A percentile compares a stretch with the other conserved stretches of the same genome.
Evolutionary conservation across 2,797 vertebrate species (phyloP).

Genomic region (Coccyzus lansbergi): DNA sequence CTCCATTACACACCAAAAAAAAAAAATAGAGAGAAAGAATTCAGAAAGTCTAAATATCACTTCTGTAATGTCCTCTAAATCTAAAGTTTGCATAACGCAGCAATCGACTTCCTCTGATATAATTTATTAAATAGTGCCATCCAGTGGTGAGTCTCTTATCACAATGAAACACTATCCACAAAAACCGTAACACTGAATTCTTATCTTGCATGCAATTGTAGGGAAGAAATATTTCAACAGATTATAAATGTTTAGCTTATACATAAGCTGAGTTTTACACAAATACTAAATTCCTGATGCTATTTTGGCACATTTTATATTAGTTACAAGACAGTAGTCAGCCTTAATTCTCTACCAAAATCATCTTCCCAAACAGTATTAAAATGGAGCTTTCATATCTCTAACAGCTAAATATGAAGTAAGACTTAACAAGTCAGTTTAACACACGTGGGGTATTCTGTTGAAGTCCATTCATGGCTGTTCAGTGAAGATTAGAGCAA

Average conservation of each 20-base stretch:
- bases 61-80: neutral
- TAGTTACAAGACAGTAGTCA: neutral
- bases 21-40: neutral
- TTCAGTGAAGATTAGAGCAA: neutral
- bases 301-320: neutral
- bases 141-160: constrained; percentile 53
- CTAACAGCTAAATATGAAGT: neutral
- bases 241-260: neutral
- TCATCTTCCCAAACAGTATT: neutral
- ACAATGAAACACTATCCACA: neutral
- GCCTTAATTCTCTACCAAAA: neutral
- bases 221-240: neutral
- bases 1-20: neutral
- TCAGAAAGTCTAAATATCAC: neutral
- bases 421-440: neutral
- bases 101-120: neutral
- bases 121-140: constrained; percentile 70
- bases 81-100: neutral
- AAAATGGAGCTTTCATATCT: neutral
- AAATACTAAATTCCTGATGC: neutral
- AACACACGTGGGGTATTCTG: accelerated
- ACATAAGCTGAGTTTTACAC: neutral
- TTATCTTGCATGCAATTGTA: neutral
- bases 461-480: neutral
- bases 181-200: neutral